Conservation (phyloP, 2,888 invertebrate species). For the Melanophora roralis region DNA sequence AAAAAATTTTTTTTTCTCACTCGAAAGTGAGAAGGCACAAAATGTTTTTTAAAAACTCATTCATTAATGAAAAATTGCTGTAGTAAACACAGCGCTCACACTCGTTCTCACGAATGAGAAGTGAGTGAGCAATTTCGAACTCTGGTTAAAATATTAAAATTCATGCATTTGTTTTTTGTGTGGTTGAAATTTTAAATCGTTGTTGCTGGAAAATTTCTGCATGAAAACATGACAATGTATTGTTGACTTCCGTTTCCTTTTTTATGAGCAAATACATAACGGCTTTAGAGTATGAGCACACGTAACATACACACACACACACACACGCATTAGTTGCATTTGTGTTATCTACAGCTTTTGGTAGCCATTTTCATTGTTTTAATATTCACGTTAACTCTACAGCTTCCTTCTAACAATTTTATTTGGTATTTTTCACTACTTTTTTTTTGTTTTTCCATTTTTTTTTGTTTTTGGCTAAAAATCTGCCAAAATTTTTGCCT, state of each 20-base stretch:
- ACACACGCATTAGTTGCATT: not conserved
- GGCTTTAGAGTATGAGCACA: not conserved
- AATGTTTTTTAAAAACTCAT: no score
- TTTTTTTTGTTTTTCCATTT: not conserved
- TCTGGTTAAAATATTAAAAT: conserved; percentile 25
- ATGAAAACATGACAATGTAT: conserved; percentile 54
- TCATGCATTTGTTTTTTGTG: not conserved
- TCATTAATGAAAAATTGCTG: no score
- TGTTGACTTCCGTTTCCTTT: conserved; percentile 59
- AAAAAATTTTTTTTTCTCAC: no score
- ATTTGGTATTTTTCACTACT: not conserved
- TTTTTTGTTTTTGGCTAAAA: conserved; percentile 19
- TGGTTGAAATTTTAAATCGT: conserved; percentile 27
- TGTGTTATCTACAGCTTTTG: conserved; percentile 41
- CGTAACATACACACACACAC: not conserved
- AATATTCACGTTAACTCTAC: conserved; percentile 55
- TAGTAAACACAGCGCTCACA: no score
- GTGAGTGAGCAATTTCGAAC: no score
- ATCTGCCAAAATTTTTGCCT: conserved; percentile 51
- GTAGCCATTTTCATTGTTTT: conserved; percentile 57
- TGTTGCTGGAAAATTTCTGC: conserved; percentile 2
- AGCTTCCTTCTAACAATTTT: conserved; percentile 53
- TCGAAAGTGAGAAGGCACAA: no score
- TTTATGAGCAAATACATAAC: conserved; percentile 53
- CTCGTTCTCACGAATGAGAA: no score